Percentiles rank a stretch among this genome's conserved stretches.
Evolutionary conservation across 2,888 invertebrate species (phyloP).

Genomic region (Vanessa cardui): DNA sequence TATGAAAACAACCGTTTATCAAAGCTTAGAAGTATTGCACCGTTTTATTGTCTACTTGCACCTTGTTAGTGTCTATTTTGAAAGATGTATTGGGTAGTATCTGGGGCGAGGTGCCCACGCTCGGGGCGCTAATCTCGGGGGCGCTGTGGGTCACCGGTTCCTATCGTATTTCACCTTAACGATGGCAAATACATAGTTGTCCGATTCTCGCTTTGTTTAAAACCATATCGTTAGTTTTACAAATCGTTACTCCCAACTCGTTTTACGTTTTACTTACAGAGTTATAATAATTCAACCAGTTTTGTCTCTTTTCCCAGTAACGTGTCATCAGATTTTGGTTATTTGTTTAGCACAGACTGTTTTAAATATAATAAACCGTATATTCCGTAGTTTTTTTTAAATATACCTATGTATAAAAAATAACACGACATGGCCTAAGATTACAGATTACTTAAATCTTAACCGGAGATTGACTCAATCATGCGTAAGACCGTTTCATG

Average conservation of each 20-base stretch:
- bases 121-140: constrained; percentile 42
- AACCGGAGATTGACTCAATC: too few species aligned
- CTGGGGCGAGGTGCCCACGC: constrained; percentile 48
- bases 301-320: too few species aligned
- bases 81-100: constrained; percentile 48
- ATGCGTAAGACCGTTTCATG: too few species aligned
- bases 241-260: background rate
- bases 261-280: background rate
- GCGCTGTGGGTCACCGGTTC: constrained; percentile 43
- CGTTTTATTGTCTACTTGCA: constrained; percentile 51
- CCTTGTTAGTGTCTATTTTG: constrained; percentile 55
- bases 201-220: constrained; percentile 28
- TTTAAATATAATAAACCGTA: too few species aligned
- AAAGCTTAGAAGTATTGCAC: constrained; percentile 44
- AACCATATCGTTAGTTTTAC: constrained; percentile 24
- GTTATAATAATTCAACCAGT: background rate
- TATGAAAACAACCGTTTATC: constrained; percentile 44
- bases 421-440: too few species aligned
- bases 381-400: too few species aligned
- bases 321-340: too few species aligned
- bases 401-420: too few species aligned
- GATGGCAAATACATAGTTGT: constrained; percentile 35
- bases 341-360: too few species aligned
- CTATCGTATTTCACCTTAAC: constrained; percentile 39
- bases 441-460: too few species aligned